phyloP scores from a whole-genome alignment of 2,113 vertebrate species.

The Ciconia stormi region DNA sequence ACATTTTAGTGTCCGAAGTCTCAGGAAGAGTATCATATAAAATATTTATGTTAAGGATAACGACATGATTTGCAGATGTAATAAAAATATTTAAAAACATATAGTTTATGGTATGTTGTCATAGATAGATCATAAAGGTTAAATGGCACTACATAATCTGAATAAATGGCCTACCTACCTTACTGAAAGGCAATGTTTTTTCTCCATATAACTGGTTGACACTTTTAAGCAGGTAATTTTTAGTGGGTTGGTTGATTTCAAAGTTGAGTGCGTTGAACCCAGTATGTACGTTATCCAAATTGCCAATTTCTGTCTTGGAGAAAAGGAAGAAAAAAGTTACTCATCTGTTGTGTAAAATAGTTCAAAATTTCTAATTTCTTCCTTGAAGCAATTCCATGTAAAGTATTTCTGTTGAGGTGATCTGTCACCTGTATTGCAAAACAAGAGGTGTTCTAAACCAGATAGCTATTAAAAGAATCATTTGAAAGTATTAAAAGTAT shows the following conservation, averaged over 20 bases:
- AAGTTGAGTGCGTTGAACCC: constrained; percentile 65
- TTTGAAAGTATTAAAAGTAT: neutral
- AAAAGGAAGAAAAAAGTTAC: neutral
- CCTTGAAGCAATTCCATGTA: neutral
- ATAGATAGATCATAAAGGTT: neutral
- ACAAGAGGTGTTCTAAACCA: neutral
- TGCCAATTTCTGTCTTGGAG: constrained; percentile 35
- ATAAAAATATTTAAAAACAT: neutral
- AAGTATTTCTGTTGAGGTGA: neutral
- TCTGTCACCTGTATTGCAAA: neutral
- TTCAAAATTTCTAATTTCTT: neutral
- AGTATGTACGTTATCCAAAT: neutral
- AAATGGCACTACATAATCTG: neutral
- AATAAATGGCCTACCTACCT: constrained; percentile 38
- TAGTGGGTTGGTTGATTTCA: constrained; percentile 63
- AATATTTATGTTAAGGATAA: neutral
- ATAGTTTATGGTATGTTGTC: neutral
- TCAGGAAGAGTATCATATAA: neutral
- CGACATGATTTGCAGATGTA: neutral
- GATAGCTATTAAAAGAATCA: neutral
- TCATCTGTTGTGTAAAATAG: neutral
- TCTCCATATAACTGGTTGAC: constrained; percentile 70
- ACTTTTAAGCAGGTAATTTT: constrained; percentile 62
- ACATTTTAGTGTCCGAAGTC: neutral
- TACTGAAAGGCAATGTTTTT: constrained; percentile 55